Evolutionary conservation across 2,113 vertebrate species (phyloP).

Genomic region (Ictalurus furcatus): DNA sequence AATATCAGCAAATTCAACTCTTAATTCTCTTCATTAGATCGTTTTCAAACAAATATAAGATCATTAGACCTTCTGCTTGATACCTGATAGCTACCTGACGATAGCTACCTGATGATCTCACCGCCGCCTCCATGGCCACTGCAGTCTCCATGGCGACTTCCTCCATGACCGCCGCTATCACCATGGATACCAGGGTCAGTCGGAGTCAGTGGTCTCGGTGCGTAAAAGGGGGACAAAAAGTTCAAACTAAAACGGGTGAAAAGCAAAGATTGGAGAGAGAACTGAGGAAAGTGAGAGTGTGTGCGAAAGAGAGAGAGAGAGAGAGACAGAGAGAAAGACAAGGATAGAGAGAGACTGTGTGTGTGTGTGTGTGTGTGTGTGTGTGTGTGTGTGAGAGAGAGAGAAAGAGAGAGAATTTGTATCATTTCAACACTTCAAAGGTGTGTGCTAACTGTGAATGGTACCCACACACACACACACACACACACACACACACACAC

Average conservation of each 20-base stretch:
- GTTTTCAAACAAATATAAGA: background rate
- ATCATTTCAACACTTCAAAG: too few relatives aligned
- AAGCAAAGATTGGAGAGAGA: background rate
- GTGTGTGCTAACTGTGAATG: background rate
- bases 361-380: background rate
- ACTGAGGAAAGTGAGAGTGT: background rate
- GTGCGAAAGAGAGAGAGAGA: conserved; percentile 13
- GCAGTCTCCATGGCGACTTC: background rate
- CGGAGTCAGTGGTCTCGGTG: background rate
- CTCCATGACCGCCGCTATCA: background rate
- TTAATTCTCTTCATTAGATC: background rate
- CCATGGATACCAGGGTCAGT: conserved; percentile 34
- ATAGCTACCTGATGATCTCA: background rate
- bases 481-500: too few relatives aligned
- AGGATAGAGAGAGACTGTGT: background rate
- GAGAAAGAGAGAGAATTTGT: conserved; percentile 13
- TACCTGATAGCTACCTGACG: background rate
- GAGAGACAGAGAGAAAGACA: background rate
- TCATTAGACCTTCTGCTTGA: background rate
- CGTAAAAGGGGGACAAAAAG: background rate
- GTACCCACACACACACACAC: too few relatives aligned
- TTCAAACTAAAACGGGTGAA: background rate
- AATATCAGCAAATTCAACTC: background rate
- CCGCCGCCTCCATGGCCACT: background rate
- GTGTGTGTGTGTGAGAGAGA: background rate